These are phyloP conservation scores for Cerastis rubricosa DNA, from an alignment of 2,888 invertebrate genomes.

Conservation along the genomic window DNA sequence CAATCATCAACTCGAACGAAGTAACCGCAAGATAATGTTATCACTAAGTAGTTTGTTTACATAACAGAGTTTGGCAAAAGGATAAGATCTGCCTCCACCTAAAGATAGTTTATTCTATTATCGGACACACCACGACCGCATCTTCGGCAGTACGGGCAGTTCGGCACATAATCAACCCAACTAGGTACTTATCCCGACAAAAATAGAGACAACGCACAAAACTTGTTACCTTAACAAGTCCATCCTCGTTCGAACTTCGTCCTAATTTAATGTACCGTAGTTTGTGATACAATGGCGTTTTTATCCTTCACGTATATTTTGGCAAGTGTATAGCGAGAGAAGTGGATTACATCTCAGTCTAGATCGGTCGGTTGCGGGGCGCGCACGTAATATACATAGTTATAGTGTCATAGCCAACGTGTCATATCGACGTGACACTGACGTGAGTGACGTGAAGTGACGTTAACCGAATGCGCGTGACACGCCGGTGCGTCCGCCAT, in stretches of 20 bases:
- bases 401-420: slow-evolving; percentile 63
- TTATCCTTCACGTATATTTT: slow-evolving; percentile 80
- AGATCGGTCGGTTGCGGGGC: slow-evolving; percentile 81
- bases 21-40: slow-evolving; percentile 37
- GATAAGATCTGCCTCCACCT: slow-evolving; percentile 17
- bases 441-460: slow-evolving; percentile 69
- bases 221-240: slow-evolving; percentile 70
- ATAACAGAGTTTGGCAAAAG: slow-evolving; percentile 40
- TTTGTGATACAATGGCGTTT: slow-evolving; percentile 81
- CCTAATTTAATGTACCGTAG: slow-evolving; percentile 79
- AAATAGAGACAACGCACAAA: slow-evolving; percentile 65
- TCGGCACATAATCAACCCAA: slow-evolving; percentile 62
- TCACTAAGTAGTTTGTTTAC: slow-evolving; percentile 47
- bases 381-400: slow-evolving; percentile 80
- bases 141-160: slow-evolving; percentile 33
- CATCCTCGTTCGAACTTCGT: slow-evolving; percentile 71
- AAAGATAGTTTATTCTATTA: slow-evolving; percentile 53
- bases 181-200: slow-evolving; percentile 57
- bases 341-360: slow-evolving; percentile 83
- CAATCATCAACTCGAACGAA: slow-evolving; percentile 16
- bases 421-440: slow-evolving; percentile 70
- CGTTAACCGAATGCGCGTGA: slow-evolving; percentile 65
- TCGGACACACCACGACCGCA: slow-evolving; percentile 42
- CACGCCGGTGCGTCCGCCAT: slow-evolving; percentile 66
- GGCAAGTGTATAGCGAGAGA: slow-evolving; percentile 77